Base-by-base conservation (phyloP, 1,140 invertebrate genomes). In the Hestina assimilis region DNA sequence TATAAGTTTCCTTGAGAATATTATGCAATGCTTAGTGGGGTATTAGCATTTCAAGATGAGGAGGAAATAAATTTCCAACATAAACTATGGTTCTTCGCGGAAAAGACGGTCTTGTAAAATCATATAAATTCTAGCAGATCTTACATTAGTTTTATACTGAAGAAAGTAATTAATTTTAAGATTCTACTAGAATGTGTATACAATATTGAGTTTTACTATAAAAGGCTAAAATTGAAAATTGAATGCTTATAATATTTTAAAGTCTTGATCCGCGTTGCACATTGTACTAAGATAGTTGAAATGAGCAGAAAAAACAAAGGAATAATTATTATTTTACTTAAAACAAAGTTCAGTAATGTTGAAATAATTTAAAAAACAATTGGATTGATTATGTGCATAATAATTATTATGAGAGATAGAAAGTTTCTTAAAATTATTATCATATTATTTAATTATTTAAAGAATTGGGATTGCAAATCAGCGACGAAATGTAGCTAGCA, bases 51-150 rank as follows among this genome's bases (percentile, higher is more conserved):
- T 53, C 26, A 15, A 29, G n/a, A 29, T 35, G 9, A 7, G 26
- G 38, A 52, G 35, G 20, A 55, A 55, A 46, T 55, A 41, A 56
- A 23, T 46, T 56, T 56, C 19, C 24, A 40, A 31, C 43, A 46
- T 55, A 33, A 55, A 38, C 21, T 46, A 55, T 46, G 43, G 28
- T 50, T 31, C 33, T 55, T 55, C 47, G 43, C 31, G 53, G 42
- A 55, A 53, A 31, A 59, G 48, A 59, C 33, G 41, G 42, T 40
- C 42, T 46, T 29, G 28, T 42, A 55, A 51, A 50, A 61, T 55
- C 59, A 55, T 60, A 60, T 60, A 60, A 60, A 60, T 60, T 60
- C 43, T 54, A 50, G 26, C 48, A 53, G 50, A 60, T 54, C 50
- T 46, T 53, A 59, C 48, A 47, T 59, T 59, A 59, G 53, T 53